Evolutionary conservation across 2,797 vertebrate genomes (phyloP), one percentile per base, ranked within the genome.

Genomic region (Anas bahamensis): DNA sequence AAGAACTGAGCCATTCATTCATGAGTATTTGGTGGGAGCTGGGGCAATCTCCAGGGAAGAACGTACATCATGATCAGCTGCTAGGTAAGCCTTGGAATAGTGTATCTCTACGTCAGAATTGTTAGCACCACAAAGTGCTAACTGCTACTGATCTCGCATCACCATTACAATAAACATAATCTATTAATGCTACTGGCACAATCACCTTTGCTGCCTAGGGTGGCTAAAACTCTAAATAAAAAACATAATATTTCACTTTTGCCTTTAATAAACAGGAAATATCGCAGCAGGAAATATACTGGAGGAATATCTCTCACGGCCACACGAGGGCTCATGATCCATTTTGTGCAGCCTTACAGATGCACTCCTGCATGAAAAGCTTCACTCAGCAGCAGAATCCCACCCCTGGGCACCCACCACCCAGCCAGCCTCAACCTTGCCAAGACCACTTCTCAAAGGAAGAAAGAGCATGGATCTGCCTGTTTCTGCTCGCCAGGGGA

Each of bases 11-110:
- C 13, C 15, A 44, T 71, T 42, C 75, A 60, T 41, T 71, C 5
- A 39, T 5, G 13, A 64, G 21, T 39, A 29, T 50, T 29, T 3
- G 21, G 28, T 66, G 69, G 59, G 23, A 94, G 24, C 0, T 59
- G 41, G 52, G 23, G 46, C 33, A 57, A 29, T 17, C 35, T 59
- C 35, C 5, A 2, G 17, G 24, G 12, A 5, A 46, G 31, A 76
- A 73, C 0, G 0, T 6, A 13, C 35, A 70, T 8, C 14, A 4
- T 0, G 1, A 16, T 23, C 1, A 1, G 8, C 26, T 68, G 57
- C 9, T 10, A 15, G 16, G 31, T 55, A 22, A 76, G 50, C n/a
- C 21, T 63, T 1, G n/a, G 41, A 64, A 65, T 28, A 79, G 9
- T 11, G 11, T 9, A 29, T 50, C 21, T 59, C 44, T 57, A 8